A percentile compares a stretch with the other conserved stretches of the same genome.
These are phyloP conservation scores for Bursaphelenchus mucronatus DNA, from an alignment of 1,140 invertebrate species.

Conservation along the genomic window DNA sequence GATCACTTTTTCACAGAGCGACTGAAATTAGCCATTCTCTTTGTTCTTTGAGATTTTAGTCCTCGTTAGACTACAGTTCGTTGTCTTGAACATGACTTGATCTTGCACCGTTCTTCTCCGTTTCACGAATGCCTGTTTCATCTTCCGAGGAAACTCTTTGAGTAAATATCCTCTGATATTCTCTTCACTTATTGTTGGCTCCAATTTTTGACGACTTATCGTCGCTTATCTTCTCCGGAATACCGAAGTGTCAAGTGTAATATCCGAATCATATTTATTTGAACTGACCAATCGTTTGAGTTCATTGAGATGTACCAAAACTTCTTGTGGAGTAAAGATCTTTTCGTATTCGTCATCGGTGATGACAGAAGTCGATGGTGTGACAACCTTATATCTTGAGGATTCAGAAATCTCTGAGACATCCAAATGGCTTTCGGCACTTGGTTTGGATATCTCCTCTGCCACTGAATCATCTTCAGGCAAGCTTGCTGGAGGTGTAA, in stretches of 20 bases:
- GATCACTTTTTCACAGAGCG: too few species aligned
- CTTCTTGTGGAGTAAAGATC: neutral
- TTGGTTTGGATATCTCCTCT: neutral
- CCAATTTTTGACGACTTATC: too few species aligned
- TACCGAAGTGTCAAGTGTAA: neutral
- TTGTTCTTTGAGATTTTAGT: too few species aligned
- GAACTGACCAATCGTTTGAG: neutral
- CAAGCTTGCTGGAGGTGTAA: neutral
- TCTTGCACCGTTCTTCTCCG: too few species aligned
- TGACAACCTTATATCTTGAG: neutral
- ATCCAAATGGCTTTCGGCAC: neutral
- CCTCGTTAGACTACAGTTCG: too few species aligned
- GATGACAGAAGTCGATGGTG: neutral
- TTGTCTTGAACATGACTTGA: too few species aligned
- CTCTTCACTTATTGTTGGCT: neutral
- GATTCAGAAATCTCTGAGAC: neutral
- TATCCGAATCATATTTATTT: neutral
- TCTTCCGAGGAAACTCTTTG: neutral
- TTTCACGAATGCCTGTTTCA: too few species aligned
- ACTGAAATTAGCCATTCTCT: too few species aligned
- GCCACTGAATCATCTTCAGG: neutral
- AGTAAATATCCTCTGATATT: neutral
- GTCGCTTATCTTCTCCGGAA: neutral
- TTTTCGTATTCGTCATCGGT: conserved; percentile 5
- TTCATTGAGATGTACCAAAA: too few species aligned